Base-by-base conservation (phyloP, 1,140 invertebrate genomes). In the Delia radicum region DNA sequence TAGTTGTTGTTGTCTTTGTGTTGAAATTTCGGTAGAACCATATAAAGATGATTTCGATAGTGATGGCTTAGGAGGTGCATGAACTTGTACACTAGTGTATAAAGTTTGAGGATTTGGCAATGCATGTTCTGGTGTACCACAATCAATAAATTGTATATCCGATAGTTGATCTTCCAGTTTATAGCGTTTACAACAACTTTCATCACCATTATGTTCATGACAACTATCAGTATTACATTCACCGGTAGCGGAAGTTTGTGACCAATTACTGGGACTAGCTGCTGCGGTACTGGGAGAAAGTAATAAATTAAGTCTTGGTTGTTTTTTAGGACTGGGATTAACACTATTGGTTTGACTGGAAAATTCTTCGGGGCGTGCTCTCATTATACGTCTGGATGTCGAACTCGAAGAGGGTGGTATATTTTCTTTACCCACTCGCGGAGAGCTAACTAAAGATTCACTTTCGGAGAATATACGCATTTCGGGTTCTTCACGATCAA, bases 391-490 rank as follows among this genome's bases (percentile, higher is more conserved):
- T 21, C 87, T 81, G 5, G 87, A 83, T 28, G 83, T 80, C 46
- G 80, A 80, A 2, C 80, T 79, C 12, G 75, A 76, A 2, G 77
- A 76, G 8, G 77, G 81, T 13, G 85, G 84, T 42, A 86, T 81
- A 76, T 85, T 86, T 75, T 89, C 87, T 74, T 87, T 88, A 69
- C 88, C 87, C 26, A 89, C 83, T 48, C 87, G 83, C 7, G 89
- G 89, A 0, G 88, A 89, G 46, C 88, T 88, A 8, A 90, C 89
- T 55, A 91, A 76, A 48, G 91, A 91, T 79, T 95, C 94, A 83
- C 95, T 94, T 81, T 95, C 94, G 12, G 93, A 94, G 83, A 95
- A 94, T 87, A 95, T 95, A 79, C 93, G 90, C 90, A 94, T 93
- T 87, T 96, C 94, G 1, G 93, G 89, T 81, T 96, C 94, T 80